Evolutionary conservation across 2,113 vertebrate genomes (phyloP), one percentile per base, ranked within the genome.

Genomic region (Sinocyclocheilus maitianheensis): DNA sequence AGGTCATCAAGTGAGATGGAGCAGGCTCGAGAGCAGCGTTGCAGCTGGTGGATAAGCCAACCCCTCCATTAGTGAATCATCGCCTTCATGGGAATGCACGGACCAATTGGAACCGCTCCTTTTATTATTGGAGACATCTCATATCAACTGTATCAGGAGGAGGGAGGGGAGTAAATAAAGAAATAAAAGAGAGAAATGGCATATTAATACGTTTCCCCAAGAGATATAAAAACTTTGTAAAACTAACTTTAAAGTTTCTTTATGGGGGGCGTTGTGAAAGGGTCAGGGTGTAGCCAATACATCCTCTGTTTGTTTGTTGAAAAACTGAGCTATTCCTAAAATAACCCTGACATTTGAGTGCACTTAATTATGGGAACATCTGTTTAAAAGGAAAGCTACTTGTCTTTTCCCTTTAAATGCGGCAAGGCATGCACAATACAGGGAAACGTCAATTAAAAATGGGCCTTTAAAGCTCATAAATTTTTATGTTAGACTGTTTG

Each of bases 1-100:
- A 94, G 93, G 91, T 93, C 92, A 94, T 94, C 91, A 95, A 94
- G 93, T 92, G 94, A 84, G 84, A 84, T 84, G 89, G 80, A 84
- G 74, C 72, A 87, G 81, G 83, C 76, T 91, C 88, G 89, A 89
- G 77, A 83, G 87, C 90, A 20, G 86, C 87, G 92, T 91, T 91
- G 93, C 95, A 95, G 95, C 94, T 95, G 95, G 83, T 92, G 79
- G 84, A 82, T 83, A 90, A 83, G 48, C 90, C 90, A 89, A 81
- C 91, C 92, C 88, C 92, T 88, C 65, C 79, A 63, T 82, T 58
- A 65, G 85, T 37, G 81, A 91, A 89, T 91, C 92, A 79, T 26
- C 83, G 90, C 87, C 86, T 90, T 89, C 86, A 82, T 87, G 89
- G 90, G 83, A 89, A 60, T 87, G 80, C 40, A 34, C 60, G n/a